Evolutionary conservation across 2,113 vertebrate genomes (phyloP).

Genomic region (Psilopogon haemacephalus): DNA sequence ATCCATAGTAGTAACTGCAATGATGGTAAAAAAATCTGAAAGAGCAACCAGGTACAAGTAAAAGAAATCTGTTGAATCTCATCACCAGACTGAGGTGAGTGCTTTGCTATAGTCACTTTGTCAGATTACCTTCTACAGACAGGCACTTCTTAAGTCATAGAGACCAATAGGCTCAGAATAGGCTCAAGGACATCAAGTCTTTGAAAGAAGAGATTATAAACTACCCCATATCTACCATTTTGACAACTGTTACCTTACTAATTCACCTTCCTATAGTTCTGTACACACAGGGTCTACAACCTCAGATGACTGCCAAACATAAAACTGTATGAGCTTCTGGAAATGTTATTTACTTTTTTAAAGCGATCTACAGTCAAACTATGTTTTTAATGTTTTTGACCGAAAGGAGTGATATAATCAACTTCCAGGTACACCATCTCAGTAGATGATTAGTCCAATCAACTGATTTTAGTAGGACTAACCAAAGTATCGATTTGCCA

Average conservation of each 20-base stretch:
- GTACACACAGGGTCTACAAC: rapidly evolving
- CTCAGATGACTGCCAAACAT: neutral
- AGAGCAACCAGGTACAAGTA: neutral
- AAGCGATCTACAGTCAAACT: neutral
- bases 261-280: neutral
- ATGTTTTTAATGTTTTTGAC: neutral
- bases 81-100: neutral
- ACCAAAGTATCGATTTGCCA: neutral
- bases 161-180: neutral
- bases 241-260: neutral
- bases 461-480: neutral
- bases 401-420: neutral
- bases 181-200: neutral
- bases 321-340: too few relatives aligned
- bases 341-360: neutral
- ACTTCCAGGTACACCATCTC: neutral
- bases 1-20: neutral
- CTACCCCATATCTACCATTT: neutral
- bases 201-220: neutral
- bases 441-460: neutral
- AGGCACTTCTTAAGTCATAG: neutral
- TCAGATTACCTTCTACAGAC: neutral
- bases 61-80: neutral
- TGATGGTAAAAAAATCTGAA: neutral
- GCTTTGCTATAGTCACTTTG: neutral